A percentile compares a stretch with the other conserved stretches of the same genome.
Evolutionary conservation across 2,113 vertebrate species (phyloP).

Genomic region (Albula goreensis): DNA sequence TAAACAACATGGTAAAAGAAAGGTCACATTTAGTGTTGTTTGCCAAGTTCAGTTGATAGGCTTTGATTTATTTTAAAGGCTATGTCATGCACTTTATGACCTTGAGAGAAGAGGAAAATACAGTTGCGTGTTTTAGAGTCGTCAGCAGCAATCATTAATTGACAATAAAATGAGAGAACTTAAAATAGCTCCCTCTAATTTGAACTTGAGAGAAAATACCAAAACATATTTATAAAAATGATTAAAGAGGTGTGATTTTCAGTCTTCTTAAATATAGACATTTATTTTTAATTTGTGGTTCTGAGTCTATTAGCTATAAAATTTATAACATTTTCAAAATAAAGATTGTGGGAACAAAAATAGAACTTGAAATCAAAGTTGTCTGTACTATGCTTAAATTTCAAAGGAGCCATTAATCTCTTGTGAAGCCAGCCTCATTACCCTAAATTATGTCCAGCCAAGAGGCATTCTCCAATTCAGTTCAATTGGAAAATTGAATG

Average conservation of each 20-base stretch:
- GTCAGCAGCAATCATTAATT: neutral
- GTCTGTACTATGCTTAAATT: neutral
- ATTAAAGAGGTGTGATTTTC: neutral
- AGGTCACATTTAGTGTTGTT: neutral
- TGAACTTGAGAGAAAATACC: neutral
- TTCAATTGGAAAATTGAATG: constrained; percentile 22
- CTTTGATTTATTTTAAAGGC: neutral
- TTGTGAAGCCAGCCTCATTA: neutral
- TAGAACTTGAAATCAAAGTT: neutral
- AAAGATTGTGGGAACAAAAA: neutral
- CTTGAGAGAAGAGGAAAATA: neutral
- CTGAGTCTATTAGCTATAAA: neutral
- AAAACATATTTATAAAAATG: neutral
- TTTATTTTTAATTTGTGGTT: neutral
- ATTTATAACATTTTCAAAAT: constrained; percentile 5
- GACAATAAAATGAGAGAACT: neutral
- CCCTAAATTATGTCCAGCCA: constrained; percentile 10
- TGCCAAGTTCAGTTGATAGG: constrained; percentile 1
- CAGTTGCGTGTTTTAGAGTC: neutral
- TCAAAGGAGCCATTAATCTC: constrained; percentile 2
- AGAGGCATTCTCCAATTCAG: constrained; percentile 11
- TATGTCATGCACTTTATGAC: neutral
- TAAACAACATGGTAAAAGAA: neutral
- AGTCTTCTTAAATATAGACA: neutral
- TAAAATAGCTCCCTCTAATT: neutral